Base-by-base conservation (phyloP, 2,888 invertebrate genomes). In the Ecdyonurus torrentis region DNA sequence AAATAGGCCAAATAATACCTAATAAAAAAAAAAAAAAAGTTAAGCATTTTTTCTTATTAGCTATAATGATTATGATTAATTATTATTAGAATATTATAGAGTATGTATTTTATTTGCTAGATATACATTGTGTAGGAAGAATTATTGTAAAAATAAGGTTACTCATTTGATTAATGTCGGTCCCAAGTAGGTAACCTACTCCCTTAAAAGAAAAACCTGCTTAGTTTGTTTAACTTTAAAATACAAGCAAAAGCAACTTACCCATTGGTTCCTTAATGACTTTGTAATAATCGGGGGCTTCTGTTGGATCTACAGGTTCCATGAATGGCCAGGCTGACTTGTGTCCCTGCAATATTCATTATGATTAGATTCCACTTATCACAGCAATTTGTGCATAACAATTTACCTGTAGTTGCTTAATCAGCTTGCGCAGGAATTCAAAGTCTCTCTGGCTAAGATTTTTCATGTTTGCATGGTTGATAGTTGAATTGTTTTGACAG, bases 251-350 rank as follows among this genome's bases (percentile, higher is more conserved):
- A 15, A 37, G 15, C 22, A 10, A 77, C 84, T 78, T 79, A 93
- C 93, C 94, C 93, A 94, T 94, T 64, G 94, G 93, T 77, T 94
- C 92, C 75, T 92, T 93, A 66, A 94, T 93, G 65, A 94, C 88
- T 81, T 90, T 88, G 74, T 95, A 95, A 77, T 98, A 98, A 75
- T 96, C 94, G 7, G 97, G 97, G 61, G 94, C 96, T 79, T 96
- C 94, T 70, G 87, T 86, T 25, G 91, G 91, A 78, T 97, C 93
- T 7, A 98, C 97, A 25, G 97, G 94, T 78, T 95, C 91, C 84
- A 95, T 87, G 76, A 99, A 98, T 22, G 97, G 97, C 94, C 95
- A 95, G 20, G 96, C 92, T 78, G 90, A 94, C 78, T 95, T 95
- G 78, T 96, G 94, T 66, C 84, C 79, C 86, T 96, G 77, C 23